Base-by-base conservation (phyloP, 2,888 invertebrate species). In the Patella depressa region DNA sequence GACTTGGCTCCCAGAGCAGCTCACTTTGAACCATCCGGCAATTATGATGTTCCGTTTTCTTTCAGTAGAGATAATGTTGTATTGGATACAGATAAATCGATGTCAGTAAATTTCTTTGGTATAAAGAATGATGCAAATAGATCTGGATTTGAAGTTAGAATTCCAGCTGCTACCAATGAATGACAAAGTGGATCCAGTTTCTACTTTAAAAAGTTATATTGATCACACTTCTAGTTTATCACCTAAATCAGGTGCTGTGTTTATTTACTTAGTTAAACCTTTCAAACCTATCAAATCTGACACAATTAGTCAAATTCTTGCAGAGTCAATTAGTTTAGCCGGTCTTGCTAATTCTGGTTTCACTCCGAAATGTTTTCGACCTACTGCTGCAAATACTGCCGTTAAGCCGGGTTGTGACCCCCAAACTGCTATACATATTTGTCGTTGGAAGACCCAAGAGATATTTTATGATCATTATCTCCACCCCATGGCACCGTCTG, bases 1-100 rank as follows among this genome's bases (percentile, higher is more conserved):
- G 75, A 75, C 53, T 53, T 75, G n/a, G 70, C 75, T 19, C 75
- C 75, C 19, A 45, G n/a, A 17, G 71, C 54, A 2, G 53, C 24
- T 3, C 24, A 19, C n/a, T 65, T 65, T 65, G 65, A 65, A 19
- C 1, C 65, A 19, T n/a, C 19, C 19, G 19, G 19, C 11, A 65
- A 65, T 65, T 19, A n/a, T 9, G n/a, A 19, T 11, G 65, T 19
- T 65, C 7, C 2, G 15, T 65, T 65, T 19, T 19, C 29, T 70
- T 75, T 75, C 29, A 14, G 19, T 7, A 11, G 75, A 53, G 70
- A 75, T 75, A 69, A 69, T n/a, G 54, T 75, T 14, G 19, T 17
- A 12, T 75, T 75, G 55, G 53, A 70, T 53, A 55, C 69, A 15
- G 75, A 70, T 53, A 54, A 54, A 29, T 70, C 24, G 9, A 45